A percentile compares a stretch with the other conserved stretches of the same genome.
These are phyloP conservation scores for Taeniopygia guttata DNA, from an alignment of 2,797 vertebrate genomes.

Conservation along the genomic window DNA sequence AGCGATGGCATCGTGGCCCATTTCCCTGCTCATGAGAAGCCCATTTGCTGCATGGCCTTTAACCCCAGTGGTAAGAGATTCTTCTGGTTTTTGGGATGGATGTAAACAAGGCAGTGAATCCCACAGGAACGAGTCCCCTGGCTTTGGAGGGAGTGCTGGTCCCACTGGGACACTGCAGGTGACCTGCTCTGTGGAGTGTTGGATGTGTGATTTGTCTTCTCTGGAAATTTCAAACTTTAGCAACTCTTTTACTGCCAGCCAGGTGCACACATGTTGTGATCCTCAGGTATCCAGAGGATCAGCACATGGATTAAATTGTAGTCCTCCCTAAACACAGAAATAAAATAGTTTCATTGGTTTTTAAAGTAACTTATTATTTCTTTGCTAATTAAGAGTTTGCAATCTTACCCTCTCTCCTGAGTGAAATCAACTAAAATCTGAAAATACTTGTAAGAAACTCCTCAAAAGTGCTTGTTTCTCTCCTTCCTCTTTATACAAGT, in stretches of 20 bases:
- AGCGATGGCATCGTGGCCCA: constrained; percentile 95
- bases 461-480: background rate
- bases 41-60: constrained; percentile 98
- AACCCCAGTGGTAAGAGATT: constrained; percentile 91
- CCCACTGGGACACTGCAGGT: background rate
- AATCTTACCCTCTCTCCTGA: background rate
- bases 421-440: background rate
- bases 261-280: background rate
- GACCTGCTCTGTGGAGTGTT: background rate
- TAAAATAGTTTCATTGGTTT: background rate
- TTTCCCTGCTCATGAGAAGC: constrained; percentile 98
- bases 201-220: background rate
- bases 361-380: background rate
- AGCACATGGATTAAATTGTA: background rate
- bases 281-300: background rate
- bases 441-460: background rate
- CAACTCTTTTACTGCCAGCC: background rate
- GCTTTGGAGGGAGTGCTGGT: background rate
- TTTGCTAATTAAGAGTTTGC: background rate
- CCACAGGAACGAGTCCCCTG: fast-evolving
- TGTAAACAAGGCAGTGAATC: background rate
- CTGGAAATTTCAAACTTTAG: background rate
- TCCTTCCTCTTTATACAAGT: background rate
- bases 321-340: background rate
- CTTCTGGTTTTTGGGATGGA: background rate